Conservation (phyloP, 2,888 invertebrate species). For the Rutpela maculata region DNA sequence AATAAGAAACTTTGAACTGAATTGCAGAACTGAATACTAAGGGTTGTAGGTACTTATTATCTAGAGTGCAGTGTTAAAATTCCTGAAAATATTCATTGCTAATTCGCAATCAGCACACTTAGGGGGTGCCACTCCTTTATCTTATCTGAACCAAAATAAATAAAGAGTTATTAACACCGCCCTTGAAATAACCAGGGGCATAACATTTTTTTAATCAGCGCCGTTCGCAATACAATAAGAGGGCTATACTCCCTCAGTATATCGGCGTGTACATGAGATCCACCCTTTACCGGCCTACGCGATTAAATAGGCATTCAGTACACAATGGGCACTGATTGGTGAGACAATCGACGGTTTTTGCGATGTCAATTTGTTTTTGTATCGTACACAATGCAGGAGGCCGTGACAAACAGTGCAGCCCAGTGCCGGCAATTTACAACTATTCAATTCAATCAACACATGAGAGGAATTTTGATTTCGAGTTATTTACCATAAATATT, state of each 20-base stretch:
- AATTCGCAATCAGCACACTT: not conserved
- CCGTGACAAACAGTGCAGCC: constrained; percentile 71
- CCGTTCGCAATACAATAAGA: constrained; percentile 42
- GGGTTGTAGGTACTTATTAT: not conserved
- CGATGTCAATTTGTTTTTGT: constrained; percentile 75
- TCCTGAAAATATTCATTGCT: constrained; percentile 12
- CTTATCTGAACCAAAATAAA: constrained; percentile 41
- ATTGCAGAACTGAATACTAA: too few species aligned
- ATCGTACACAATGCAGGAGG: constrained; percentile 70
- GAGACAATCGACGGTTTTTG: constrained; percentile 74
- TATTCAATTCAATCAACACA: constrained; percentile 70
- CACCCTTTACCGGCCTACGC: constrained; percentile 68
- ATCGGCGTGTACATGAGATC: constrained; percentile 49
- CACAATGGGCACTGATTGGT: constrained; percentile 73
- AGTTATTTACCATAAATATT: constrained; percentile 70
- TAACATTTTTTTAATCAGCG: constrained; percentile 39
- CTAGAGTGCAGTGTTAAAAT: not conserved
- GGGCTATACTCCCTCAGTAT: constrained; percentile 45
- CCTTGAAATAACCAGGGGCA: constrained; percentile 29
- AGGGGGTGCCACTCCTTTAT: constrained; percentile 22
- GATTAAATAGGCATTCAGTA: constrained; percentile 72
- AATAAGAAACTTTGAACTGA: too few species aligned
- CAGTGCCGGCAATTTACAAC: constrained; percentile 71
- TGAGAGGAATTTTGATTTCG: constrained; percentile 72
- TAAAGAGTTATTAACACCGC: constrained; percentile 35